Base-by-base conservation (phyloP, 2,113 vertebrate species). In the Hippoglossus stenolepis region DNA sequence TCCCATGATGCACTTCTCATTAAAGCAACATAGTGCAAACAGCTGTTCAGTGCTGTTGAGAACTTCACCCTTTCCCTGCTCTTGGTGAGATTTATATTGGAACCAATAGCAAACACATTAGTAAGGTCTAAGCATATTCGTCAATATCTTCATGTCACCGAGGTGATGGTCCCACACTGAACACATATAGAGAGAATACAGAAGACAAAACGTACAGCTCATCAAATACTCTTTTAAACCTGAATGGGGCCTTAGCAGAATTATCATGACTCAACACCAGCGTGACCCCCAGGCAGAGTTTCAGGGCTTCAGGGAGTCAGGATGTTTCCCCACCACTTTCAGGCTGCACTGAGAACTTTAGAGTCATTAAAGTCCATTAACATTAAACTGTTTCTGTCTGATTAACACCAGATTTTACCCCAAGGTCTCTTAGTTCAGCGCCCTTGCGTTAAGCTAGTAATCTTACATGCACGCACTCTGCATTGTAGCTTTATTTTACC, bases 241-340 rank as follows among this genome's bases (percentile, higher is more conserved):
- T 63, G 72, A 62, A 28, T 49, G 79, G 58, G 60, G 17, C 38
- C 56, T 13, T 14, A 64, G 65, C 2, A 23, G 60, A 45, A 86
- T 85, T 66, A 75, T 38, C 73, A 80, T 72, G 73, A 74, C 73
- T 83, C 71, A 28, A 73, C 63, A 70, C 6, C 73, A 72, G 86
- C 35, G 75, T 56, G 79, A 75, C 57, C 73, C 68, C 28, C 14
- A 17, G 21, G 38, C 20, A 45, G 4, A 5, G 60, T 43, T 31
- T 0, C 53, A 24, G 49, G 38, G 38, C 65, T 14, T 58, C 54
- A 65, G 24, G 68, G 64, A 47, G 35, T 40, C 64, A 23, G 64
- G 74, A 58, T 40, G 35, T 59, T 54, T 45, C 73, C 64, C 45
- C 59, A 45, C 20, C 13, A 1, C 49, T 54, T 23, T 9, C 65